These are phyloP conservation scores for Perithous albicinctus DNA, from an alignment of 2,888 invertebrate species.

Conservation along the genomic window DNA sequence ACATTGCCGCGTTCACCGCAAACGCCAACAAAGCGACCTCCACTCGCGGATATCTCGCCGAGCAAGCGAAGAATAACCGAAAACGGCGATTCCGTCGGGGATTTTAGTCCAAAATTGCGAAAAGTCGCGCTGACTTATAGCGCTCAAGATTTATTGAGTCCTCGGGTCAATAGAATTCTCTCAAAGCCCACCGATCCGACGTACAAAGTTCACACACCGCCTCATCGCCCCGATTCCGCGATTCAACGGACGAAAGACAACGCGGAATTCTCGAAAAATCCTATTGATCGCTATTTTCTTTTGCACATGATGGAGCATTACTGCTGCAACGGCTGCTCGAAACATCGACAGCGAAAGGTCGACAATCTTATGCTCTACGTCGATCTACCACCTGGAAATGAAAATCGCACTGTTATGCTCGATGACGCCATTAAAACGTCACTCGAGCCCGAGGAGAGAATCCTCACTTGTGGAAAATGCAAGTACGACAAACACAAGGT, in stretches of 20 bases:
- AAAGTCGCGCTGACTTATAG: constrained; percentile 59
- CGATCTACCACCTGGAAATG: constrained; percentile 72
- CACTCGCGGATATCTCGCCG: constrained; percentile 73
- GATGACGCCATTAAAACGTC: constrained; percentile 75
- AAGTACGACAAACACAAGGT: constrained; percentile 75
- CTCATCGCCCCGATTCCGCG: constrained; percentile 48
- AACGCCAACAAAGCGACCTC: constrained; percentile 72
- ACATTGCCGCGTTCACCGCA: constrained; percentile 51
- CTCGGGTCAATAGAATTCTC: constrained; percentile 58
- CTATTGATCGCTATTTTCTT: constrained; percentile 77
- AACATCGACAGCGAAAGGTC: constrained; percentile 75
- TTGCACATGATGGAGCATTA: constrained; percentile 78
- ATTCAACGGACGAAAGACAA: constrained; percentile 13
- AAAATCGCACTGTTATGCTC: constrained; percentile 63
- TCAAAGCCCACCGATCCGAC: constrained; percentile 66
- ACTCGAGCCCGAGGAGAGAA: constrained; percentile 76
- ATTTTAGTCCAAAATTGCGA: constrained; percentile 41
- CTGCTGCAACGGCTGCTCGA: constrained; percentile 74
- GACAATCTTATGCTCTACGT: constrained; percentile 79
- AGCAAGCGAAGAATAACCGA: constrained; percentile 43
- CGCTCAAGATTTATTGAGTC: constrained; percentile 67
- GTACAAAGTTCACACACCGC: constrained; percentile 69
- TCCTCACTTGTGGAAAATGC: constrained; percentile 76
- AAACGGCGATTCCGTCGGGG: constrained; percentile 13
- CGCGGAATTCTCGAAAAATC: constrained; percentile 68